Conservation (phyloP, 2,888 invertebrate genomes). For the Troides aeacus region DNA sequence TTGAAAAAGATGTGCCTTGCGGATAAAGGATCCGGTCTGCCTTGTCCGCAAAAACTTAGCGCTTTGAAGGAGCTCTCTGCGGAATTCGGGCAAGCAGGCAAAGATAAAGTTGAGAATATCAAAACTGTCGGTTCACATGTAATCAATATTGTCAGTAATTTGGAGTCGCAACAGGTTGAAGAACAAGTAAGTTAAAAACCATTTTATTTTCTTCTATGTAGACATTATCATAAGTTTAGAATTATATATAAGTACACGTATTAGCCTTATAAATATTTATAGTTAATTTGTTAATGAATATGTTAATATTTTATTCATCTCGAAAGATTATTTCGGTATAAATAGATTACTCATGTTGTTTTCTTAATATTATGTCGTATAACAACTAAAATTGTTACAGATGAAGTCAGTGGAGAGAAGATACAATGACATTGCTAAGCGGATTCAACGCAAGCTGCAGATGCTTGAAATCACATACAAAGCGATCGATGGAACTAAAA, state of each 20-base stretch:
- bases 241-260: too few species aligned
- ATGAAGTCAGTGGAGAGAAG: slow-evolving; percentile 91
- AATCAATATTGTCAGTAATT: slow-evolving; percentile 89
- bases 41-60: slow-evolving; percentile 88
- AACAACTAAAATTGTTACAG: slow-evolving; percentile 49
- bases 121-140: slow-evolving; percentile 86
- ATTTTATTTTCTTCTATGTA: too few species aligned
- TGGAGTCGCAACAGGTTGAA: slow-evolving; percentile 94
- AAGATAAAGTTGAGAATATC: slow-evolving; percentile 85
- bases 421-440: slow-evolving; percentile 90
- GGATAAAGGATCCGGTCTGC: slow-evolving; percentile 91
- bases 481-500: slow-evolving; percentile 88
- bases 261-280: too few species aligned
- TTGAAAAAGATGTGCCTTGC: slow-evolving; percentile 90
- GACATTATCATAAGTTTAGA: too few species aligned
- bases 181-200: slow-evolving; percentile 82
- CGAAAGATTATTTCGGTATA: too few species aligned
- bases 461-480: slow-evolving; percentile 91
- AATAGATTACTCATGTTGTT: not conserved
- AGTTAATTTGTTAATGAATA: too few species aligned
- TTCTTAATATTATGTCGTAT: not conserved
- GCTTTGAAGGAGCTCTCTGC: slow-evolving; percentile 85
- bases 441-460: slow-evolving; percentile 90
- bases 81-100: slow-evolving; percentile 87
- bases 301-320: too few species aligned